Evolutionary conservation across 2,888 invertebrate species (phyloP).

Genomic region (Phlogophora meticulosa): DNA sequence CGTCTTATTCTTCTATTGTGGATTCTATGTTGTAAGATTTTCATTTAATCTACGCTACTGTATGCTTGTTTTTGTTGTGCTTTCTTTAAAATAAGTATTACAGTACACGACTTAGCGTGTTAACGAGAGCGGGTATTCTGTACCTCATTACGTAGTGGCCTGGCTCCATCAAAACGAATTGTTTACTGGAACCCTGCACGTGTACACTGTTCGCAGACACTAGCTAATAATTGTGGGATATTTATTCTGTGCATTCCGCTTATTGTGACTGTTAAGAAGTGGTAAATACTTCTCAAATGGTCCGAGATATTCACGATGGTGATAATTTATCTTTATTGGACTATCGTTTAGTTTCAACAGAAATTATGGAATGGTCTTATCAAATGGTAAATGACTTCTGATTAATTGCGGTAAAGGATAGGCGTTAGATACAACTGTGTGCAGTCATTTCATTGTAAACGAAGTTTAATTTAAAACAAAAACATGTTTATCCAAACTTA

Average conservation of each 20-base stretch:
- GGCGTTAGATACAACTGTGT: too few relatives aligned
- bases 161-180: conserved; percentile 76
- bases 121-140: conserved; percentile 36
- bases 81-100: too few relatives aligned
- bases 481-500: neutral
- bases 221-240: conserved; percentile 62
- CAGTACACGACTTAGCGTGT: neutral
- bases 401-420: conserved; percentile 4
- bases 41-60: too few relatives aligned
- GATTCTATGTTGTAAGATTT: neutral
- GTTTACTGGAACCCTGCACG: conserved; percentile 82
- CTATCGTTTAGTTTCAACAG: conserved; percentile 29
- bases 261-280: conserved; percentile 54
- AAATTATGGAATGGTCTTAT: conserved; percentile 24
- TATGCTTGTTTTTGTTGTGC: too few relatives aligned
- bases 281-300: conserved; percentile 54
- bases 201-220: conserved; percentile 74
- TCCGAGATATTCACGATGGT: conserved; percentile 22
- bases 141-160: conserved; percentile 5
- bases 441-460: neutral
- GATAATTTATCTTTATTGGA: conserved; percentile 23
- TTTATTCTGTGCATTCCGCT: conserved; percentile 59
- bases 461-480: conserved; percentile 7
- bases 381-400: conserved; percentile 16
- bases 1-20: neutral